phyloP scores from a whole-genome alignment of 2,113 vertebrate species.

The Pachyramphus minor region DNA sequence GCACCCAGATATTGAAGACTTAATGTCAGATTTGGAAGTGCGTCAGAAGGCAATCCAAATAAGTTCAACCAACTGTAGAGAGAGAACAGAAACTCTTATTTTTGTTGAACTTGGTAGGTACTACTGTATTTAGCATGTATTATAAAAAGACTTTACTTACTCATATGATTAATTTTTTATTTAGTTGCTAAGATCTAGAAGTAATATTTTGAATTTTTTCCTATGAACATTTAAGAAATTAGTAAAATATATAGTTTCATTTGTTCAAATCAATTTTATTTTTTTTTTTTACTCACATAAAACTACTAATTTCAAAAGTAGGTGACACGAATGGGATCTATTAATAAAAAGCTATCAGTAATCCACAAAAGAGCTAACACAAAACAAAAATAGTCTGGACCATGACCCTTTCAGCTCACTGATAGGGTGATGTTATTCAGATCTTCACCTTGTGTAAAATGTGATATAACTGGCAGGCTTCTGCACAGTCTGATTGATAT shows the following conservation, averaged over 20 bases:
- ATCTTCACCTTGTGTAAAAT: neutral
- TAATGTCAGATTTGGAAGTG: neutral
- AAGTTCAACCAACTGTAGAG: neutral
- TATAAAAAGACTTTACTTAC: neutral
- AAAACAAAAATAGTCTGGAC: neutral
- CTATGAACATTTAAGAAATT: neutral
- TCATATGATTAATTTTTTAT: neutral
- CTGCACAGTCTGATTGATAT: neutral
- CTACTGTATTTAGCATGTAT: neutral
- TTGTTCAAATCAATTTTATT: neutral
- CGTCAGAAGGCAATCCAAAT: neutral
- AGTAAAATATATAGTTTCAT: neutral
- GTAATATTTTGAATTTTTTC: neutral
- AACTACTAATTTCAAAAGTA: neutral
- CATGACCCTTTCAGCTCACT: neutral
- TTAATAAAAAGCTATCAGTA: neutral
- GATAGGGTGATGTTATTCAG: neutral
- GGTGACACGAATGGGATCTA: neutral
- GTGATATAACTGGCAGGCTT: neutral
- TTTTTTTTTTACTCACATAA: neutral
- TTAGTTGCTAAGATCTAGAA: neutral
- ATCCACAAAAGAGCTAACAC: neutral
- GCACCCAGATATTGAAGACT: neutral
- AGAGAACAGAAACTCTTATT: neutral
- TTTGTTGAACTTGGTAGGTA: neutral